Evolutionary conservation across 2,113 vertebrate genomes (phyloP).

Genomic region (Camelus dromedarius): DNA sequence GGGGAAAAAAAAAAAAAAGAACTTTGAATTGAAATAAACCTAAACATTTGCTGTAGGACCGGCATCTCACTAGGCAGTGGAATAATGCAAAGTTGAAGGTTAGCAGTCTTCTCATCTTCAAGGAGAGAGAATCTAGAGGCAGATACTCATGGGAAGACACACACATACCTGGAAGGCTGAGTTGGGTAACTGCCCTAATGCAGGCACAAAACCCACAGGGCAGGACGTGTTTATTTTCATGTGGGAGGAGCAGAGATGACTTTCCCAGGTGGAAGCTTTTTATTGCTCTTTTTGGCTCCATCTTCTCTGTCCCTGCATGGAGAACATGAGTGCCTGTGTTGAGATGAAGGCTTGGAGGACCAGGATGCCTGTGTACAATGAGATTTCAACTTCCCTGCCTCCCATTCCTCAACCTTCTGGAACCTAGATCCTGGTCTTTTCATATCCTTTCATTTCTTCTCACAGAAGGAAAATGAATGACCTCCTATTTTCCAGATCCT

Average conservation of each 20-base stretch:
- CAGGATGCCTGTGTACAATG: rapidly evolving
- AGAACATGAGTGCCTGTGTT: background rate
- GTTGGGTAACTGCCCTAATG: rapidly evolving
- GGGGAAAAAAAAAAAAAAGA: background rate
- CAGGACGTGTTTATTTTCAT: no score
- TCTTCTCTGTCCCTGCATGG: background rate
- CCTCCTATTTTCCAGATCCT: background rate
- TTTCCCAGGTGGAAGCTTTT: background rate
- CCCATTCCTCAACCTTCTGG: background rate
- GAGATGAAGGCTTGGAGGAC: background rate
- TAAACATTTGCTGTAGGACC: background rate
- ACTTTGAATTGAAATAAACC: background rate
- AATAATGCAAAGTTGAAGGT: background rate
- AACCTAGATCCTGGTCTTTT: background rate
- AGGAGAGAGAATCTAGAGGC: background rate
- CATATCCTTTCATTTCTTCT: background rate
- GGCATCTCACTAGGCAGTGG: background rate
- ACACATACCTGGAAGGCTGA: background rate
- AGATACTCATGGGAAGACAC: background rate
- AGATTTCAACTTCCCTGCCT: background rate
- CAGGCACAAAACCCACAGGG: no score
- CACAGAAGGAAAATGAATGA: background rate
- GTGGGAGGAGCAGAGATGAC: background rate
- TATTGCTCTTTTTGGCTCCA: background rate
- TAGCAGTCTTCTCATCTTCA: background rate